A percentile compares a stretch with the other conserved stretches of the same genome.
Evolutionary conservation across 1,140 invertebrate species (phyloP).

Genomic region (Antheraea mylitta): DNA sequence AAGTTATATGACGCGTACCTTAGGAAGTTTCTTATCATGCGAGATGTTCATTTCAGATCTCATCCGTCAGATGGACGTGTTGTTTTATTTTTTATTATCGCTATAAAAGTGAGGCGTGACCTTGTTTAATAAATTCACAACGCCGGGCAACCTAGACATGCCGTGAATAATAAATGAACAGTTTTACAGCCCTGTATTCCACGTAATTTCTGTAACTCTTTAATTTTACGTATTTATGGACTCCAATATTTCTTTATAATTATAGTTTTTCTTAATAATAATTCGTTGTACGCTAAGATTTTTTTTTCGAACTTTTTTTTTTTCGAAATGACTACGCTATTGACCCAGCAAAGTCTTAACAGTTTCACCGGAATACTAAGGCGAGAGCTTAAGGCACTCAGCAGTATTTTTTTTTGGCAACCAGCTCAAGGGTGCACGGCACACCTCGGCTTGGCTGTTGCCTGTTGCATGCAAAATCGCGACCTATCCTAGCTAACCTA

Average conservation of each 20-base stretch:
- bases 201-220: slow-evolving; percentile 6
- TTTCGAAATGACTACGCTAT: too few species aligned
- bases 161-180: slow-evolving; percentile 47
- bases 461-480: too few species aligned
- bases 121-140: slow-evolving; percentile 40
- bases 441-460: too few species aligned
- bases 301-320: too few species aligned
- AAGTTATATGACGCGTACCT: neutral
- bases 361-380: too few species aligned
- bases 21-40: slow-evolving; percentile 24
- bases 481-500: too few species aligned
- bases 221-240: slow-evolving; percentile 1
- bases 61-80: slow-evolving; percentile 60
- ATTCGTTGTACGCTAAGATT: too few species aligned
- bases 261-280: neutral
- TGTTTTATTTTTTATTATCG: slow-evolving; percentile 64
- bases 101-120: slow-evolving; percentile 59
- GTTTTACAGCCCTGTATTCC: slow-evolving; percentile 25
- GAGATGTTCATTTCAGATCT: slow-evolving; percentile 54
- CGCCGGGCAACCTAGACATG: slow-evolving; percentile 18
- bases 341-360: too few species aligned
- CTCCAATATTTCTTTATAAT: neutral
- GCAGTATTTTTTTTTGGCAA: too few species aligned
- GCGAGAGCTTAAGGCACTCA: too few species aligned
- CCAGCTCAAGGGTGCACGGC: too few species aligned